These are phyloP conservation scores for Brachymystax lenok DNA, from an alignment of 2,797 vertebrate genomes.

Conservation along the genomic window DNA sequence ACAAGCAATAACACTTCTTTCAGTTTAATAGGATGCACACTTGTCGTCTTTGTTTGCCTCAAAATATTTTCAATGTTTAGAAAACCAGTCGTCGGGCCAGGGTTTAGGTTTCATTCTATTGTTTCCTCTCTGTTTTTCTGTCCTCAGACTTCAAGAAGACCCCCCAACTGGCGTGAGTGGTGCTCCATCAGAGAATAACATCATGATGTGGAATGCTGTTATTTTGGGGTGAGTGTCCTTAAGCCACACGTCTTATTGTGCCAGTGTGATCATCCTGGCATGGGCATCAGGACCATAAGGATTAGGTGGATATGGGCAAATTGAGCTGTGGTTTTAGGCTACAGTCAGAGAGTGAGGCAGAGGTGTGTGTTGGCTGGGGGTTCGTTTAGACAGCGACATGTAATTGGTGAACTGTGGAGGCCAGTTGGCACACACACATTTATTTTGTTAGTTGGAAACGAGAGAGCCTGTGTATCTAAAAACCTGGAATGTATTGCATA, in stretches of 20 bases:
- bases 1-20: too few species aligned
- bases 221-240: conserved; percentile 93
- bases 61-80: too few species aligned
- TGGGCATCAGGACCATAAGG: not conserved
- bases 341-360: too few species aligned
- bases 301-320: not conserved
- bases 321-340: not conserved
- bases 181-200: conserved; percentile 98
- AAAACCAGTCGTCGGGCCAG: too few species aligned
- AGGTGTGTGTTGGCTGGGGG: too few species aligned
- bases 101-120: conserved; percentile 1
- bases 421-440: not conserved
- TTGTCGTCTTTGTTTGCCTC: too few species aligned
- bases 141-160: conserved; percentile 95
- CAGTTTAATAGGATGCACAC: too few species aligned
- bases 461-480: not conserved
- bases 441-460: not conserved
- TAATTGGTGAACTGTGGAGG: too few species aligned
- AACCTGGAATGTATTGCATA: not conserved
- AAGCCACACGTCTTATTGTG: not conserved
- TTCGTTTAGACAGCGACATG: not conserved
- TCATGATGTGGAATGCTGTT: conserved; percentile 99
- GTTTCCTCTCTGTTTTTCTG: conserved; percentile 6
- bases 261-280: not conserved
- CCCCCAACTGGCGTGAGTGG: conserved; percentile 98